These are phyloP conservation scores for Ellobium chinense DNA, from an alignment of 2,888 invertebrate genomes.

Conservation along the genomic window DNA sequence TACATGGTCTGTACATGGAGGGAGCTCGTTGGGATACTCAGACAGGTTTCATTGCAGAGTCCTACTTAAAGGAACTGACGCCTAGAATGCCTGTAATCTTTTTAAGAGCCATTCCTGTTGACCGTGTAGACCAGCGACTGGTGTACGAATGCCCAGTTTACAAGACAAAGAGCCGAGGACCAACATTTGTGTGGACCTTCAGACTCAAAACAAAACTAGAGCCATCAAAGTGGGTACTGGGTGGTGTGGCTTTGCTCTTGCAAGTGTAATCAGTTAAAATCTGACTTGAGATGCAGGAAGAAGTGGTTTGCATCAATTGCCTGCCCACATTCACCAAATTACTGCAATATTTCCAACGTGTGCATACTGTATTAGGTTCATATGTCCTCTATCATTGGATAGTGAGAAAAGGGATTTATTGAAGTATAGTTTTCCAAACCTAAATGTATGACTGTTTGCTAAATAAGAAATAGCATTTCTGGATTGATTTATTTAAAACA, in stretches of 20 bases:
- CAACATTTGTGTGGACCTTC: slow-evolving; percentile 98
- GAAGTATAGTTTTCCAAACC: too few species aligned
- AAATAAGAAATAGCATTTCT: too few species aligned
- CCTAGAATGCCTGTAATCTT: slow-evolving; percentile 97
- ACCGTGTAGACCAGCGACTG: slow-evolving; percentile 94
- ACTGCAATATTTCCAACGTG: too few species aligned
- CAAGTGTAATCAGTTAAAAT: slow-evolving; percentile 90
- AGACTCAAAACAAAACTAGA: slow-evolving; percentile 97
- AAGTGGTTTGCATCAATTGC: too few species aligned
- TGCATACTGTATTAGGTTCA: too few species aligned
- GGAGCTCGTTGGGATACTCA: slow-evolving; percentile 96
- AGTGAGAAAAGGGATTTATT: too few species aligned
- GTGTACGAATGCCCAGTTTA: slow-evolving; percentile 98
- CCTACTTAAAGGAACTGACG: slow-evolving; percentile 93
- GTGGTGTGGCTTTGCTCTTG: slow-evolving; percentile 93
- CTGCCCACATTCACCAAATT: too few species aligned
- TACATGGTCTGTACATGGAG: slow-evolving; percentile 95
- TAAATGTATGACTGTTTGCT: too few species aligned
- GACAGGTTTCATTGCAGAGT: slow-evolving; percentile 94
- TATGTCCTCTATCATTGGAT: too few species aligned
- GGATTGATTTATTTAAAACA: too few species aligned
- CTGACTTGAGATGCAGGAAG: too few species aligned
- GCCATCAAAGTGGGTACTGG: slow-evolving; percentile 95
- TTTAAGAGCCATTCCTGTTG: slow-evolving; percentile 87
- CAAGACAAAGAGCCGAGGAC: slow-evolving; percentile 94